Base-by-base conservation (phyloP, 2,113 vertebrate species). In the Salminus brasiliensis region DNA sequence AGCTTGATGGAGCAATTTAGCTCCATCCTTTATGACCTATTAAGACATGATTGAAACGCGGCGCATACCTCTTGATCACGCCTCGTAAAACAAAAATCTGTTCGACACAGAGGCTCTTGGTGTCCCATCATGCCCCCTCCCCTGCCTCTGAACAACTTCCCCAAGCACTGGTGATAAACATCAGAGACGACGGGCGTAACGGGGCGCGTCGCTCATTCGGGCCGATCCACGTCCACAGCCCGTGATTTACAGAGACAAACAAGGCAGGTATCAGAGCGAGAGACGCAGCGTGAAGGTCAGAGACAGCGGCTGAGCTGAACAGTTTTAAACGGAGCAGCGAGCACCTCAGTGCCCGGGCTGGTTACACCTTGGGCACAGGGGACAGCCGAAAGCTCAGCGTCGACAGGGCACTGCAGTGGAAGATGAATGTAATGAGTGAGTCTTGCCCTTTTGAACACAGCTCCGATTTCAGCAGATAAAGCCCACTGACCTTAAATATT, bases 91-190 rank as follows among this genome's bases (percentile, higher is more conserved):
- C 77, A 67, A 72, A 75, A 82, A 80, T 63, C 53, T 65, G 70
- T 66, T 70, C 27, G 23, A 66, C 49, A 29, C 47, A 55, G 23
- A 79, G 45, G 25, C 55, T 74, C 36, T 32, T 55, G 34, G 65
- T 23, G 29, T 45, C 57, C 41, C 29, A 68, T 74, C 34, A 69
- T 18, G 21, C 6, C 9, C 6, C 9, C 47, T 6, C 23, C n/a
- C n/a, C 15, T 39, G 18, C 34, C 74, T 72, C 75, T 78, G 72
- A 80, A 83, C 34, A 18, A 39, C 63, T 70, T 75, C 49, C 65
- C 71, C 45, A 71, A 81, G 59, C 76, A 39, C 45, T 27, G 55
- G 49, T 23, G 29, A 81, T 84, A 84, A 84, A 84, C 74, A 84
- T 63, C 60, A 27, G 45, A 34, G 66, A 69, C 59, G 76, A 74